Percentiles rank a stretch among this genome's conserved stretches.
These are phyloP conservation scores for Scaptodrosophila lebanonensis DNA, from an alignment of 1,140 invertebrate genomes.

Conservation along the genomic window DNA sequence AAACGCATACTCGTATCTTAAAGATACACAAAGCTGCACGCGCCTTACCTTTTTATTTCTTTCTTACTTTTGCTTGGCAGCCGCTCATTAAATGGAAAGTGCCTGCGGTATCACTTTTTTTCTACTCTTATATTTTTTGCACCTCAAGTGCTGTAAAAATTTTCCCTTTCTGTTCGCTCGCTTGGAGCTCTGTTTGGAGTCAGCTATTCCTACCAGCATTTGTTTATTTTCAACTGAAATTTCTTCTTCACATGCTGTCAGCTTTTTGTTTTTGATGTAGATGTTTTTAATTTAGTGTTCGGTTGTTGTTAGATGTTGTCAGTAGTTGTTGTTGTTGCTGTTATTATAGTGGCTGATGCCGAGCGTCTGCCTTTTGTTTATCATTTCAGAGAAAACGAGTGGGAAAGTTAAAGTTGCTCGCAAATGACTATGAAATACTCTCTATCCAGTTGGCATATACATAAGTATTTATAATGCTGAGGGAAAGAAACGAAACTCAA, in stretches of 20 bases:
- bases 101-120: conserved; percentile 51
- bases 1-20: conserved; percentile 54
- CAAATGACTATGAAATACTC: no score
- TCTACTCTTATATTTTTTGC: conserved; percentile 50
- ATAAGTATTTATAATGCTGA: no score
- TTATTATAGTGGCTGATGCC: conserved; percentile 26
- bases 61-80: conserved; percentile 24
- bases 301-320: conserved; percentile 38
- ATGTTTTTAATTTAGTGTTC: conserved; percentile 19
- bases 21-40: conserved; percentile 45
- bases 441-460: no score
- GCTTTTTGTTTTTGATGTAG: conserved; percentile 15
- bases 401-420: no score
- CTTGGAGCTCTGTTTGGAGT: conserved; percentile 9
- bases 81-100: conserved; percentile 63
- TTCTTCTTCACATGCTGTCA: conserved; percentile 26
- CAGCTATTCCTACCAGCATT: no score
- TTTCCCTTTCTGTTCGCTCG: conserved; percentile 57
- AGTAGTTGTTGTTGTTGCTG: conserved; percentile 11
- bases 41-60: background rate
- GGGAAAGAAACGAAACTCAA: no score
- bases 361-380: conserved; percentile 60
- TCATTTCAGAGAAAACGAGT: conserved; percentile 53
- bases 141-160: conserved; percentile 17
- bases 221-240: conserved; percentile 61